phyloP scores from a whole-genome alignment of 2,888 invertebrate genomes.

The Perithous albicinctus region DNA sequence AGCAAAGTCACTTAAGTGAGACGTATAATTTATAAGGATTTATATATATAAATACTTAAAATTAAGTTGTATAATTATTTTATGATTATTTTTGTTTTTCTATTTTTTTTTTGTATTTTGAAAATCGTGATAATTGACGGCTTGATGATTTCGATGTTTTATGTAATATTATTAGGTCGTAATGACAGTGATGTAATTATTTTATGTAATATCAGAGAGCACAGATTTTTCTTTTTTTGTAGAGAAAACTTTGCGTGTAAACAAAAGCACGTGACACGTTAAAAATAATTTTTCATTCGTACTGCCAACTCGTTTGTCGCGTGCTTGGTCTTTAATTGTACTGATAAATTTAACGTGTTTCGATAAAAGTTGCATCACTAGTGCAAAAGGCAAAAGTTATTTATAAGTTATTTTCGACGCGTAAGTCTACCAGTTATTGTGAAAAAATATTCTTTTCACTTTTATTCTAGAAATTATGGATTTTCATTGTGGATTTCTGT shows the following conservation, averaged over 20 bases:
- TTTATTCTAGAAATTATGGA: too few relatives aligned
- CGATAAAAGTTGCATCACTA: neutral
- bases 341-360: constrained; percentile 15
- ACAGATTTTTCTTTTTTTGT: constrained; percentile 41
- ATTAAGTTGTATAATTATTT: neutral
- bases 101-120: neutral
- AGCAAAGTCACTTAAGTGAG: neutral
- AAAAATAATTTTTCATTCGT: constrained; percentile 31
- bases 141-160: neutral
- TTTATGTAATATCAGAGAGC: constrained; percentile 22
- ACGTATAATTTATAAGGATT: neutral
- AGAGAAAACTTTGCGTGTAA: constrained; percentile 1
- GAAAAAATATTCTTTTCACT: too few relatives aligned
- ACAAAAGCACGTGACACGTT: constrained; percentile 30
- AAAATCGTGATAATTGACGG: neutral
- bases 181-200: constrained; percentile 4
- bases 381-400: constrained; percentile 25
- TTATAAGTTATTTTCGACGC: too few relatives aligned
- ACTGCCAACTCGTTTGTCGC: constrained; percentile 37
- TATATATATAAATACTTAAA: neutral
- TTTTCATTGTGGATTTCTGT: too few relatives aligned
- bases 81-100: neutral
- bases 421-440: too few relatives aligned
- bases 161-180: neutral
- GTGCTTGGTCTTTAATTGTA: constrained; percentile 6